Percentiles rank a stretch among this genome's conserved stretches.
These are phyloP conservation scores for Sminthurinus aureus DNA, from an alignment of 2,888 invertebrate species.

Conservation along the genomic window DNA sequence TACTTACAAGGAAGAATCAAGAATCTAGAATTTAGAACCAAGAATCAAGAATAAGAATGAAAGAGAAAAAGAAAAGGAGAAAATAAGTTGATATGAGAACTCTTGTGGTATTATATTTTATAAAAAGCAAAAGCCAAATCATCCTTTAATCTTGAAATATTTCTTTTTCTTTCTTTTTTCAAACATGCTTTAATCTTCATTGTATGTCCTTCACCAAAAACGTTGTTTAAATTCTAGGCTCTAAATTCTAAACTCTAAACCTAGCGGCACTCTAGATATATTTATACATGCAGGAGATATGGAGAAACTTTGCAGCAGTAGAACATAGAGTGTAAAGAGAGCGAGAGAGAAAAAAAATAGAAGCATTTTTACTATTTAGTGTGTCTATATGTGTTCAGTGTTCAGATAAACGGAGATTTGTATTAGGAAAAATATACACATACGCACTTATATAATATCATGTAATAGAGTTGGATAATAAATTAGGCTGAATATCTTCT, in stretches of 20 bases:
- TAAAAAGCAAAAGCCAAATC: slow-evolving; percentile 5
- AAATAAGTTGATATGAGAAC: background rate
- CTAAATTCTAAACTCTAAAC: slow-evolving; percentile 6
- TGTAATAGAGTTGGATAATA: slow-evolving; percentile 36
- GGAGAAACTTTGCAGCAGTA: background rate
- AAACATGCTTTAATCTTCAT: slow-evolving; percentile 36
- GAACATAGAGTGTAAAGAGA: too few relatives aligned
- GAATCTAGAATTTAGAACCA: background rate
- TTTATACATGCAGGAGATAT: background rate
- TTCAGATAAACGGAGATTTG: background rate
- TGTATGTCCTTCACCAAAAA: slow-evolving; percentile 36
- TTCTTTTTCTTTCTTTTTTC: slow-evolving; percentile 31
- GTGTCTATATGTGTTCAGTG: background rate
- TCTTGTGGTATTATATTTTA: background rate
- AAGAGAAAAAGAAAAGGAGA: background rate
- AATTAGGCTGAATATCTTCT: slow-evolving; percentile 40
- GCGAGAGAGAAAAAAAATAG: background rate
- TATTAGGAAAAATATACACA: background rate
- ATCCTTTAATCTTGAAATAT: slow-evolving; percentile 40
- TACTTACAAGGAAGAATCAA: background rate
- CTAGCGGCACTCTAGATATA: slow-evolving; percentile 9
- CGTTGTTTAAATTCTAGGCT: background rate
- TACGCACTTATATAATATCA: background rate
- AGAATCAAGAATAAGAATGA: slow-evolving; percentile 11
- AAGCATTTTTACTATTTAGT: background rate